phyloP scores from a whole-genome alignment of 2,888 invertebrate genomes.

The Stenotaenia linearis region DNA sequence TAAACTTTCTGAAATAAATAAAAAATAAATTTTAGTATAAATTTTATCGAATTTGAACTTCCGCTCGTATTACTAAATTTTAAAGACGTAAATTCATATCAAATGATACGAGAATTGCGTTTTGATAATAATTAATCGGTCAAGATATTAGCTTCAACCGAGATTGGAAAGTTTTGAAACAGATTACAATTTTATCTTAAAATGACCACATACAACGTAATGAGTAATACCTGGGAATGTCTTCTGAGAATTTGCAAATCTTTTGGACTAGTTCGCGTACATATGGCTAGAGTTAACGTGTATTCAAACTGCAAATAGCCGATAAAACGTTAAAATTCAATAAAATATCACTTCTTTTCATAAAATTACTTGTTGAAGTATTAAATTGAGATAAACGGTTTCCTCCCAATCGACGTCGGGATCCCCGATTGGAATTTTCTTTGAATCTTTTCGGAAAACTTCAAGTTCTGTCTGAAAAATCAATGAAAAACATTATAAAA shows the following conservation, averaged over 20 bases:
- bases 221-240: conserved; percentile 69
- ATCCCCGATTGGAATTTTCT: conserved; percentile 92
- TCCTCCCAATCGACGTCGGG: conserved; percentile 98
- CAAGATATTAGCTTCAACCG: no score
- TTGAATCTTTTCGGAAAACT: conserved; percentile 94
- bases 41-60: background rate
- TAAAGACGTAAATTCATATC: no score
- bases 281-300: conserved; percentile 92
- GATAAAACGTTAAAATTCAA: background rate
- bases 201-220: no score
- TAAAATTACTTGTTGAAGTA: conserved; percentile 87
- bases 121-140: no score
- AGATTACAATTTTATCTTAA: no score
- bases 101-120: background rate
- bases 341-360: no score
- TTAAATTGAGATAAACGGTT: conserved; percentile 92
- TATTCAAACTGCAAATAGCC: conserved; percentile 69
- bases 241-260: conserved; percentile 91
- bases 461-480: conserved; percentile 82
- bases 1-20: conserved; percentile 65
- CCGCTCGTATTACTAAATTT: no score
- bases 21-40: background rate
- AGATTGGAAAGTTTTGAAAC: no score
- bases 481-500: background rate
- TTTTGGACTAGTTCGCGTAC: conserved; percentile 94